Base-by-base conservation (phyloP, 2,113 vertebrate genomes). In the Saimiri boliviensis region DNA sequence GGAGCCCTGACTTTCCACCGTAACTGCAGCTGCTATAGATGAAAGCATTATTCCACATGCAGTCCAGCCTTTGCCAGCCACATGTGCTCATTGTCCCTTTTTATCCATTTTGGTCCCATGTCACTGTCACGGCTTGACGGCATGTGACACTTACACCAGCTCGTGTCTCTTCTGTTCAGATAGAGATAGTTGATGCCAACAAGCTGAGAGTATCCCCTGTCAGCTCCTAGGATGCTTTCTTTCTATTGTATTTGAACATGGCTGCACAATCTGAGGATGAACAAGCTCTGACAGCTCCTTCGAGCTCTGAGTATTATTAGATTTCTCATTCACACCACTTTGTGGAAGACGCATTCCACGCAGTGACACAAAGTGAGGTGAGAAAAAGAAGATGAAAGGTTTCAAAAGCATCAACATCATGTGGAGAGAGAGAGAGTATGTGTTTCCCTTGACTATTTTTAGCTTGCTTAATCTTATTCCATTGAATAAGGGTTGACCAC, bases 241-340 rank as follows among this genome's bases (percentile, higher is more conserved):
- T 30, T 86, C 88, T 70, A 2, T 81, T 71, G 27, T 27, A 37
- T 58, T 68, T 79, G 60, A 96, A 63, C 54, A 63, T 20, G 52
- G 66, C 82, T 68, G 40, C 66, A 58, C 52, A 54, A 9, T 92
- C 91, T 95, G 16, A 96, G 91, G 77, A 63, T 47, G 74, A 96
- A 40, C 30, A 71, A 42, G 66, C 45, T 37, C 80, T 77, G 85
- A 71, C 80, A 85, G 52, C 52, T 94, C 70, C 60, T 32, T 70
- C 37, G 85, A 52, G 70, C 77, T 79, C 54, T n/a, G 52, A 82
- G n/a, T 93, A 86, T 97, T 96, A 96, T 95, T 93, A 96, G 92
- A 88, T 93, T 96, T 89, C 79, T 85, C 47, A 6, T 71, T 97
- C 95, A 45, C 90, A 96, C 93, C 76, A 96, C 90, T 60, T 70